Evolutionary conservation across 2,113 vertebrate genomes (phyloP).

Genomic region (Aptenodytes forsteri): DNA sequence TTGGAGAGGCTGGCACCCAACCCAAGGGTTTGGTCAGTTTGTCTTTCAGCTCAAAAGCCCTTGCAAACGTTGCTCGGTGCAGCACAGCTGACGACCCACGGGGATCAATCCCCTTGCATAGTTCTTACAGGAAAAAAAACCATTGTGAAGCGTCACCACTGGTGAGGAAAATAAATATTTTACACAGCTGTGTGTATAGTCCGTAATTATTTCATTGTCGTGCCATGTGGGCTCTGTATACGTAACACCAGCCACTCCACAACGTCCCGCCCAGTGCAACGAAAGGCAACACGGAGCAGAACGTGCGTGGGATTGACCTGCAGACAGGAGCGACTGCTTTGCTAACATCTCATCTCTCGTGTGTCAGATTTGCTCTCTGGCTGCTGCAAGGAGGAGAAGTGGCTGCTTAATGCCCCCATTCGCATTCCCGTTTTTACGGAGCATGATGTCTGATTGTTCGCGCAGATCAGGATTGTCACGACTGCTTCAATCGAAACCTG

Average conservation of each 20-base stretch:
- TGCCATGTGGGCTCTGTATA: background rate
- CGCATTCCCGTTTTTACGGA: background rate
- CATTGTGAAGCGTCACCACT: background rate
- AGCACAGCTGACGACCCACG: fast-evolving
- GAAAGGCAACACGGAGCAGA: background rate
- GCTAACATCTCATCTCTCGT: background rate
- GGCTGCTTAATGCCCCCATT: background rate
- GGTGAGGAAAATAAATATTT: background rate
- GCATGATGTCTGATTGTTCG: background rate
- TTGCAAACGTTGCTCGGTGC: background rate
- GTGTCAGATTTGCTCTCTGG: background rate
- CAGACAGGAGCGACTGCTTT: background rate
- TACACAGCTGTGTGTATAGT: background rate
- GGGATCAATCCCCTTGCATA: background rate
- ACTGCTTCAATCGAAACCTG: background rate
- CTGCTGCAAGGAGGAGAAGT: background rate
- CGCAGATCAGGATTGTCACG: background rate
- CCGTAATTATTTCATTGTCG: background rate
- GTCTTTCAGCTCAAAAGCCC: background rate
- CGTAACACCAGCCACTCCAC: background rate
- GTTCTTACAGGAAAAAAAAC: background rate
- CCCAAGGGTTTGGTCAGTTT: background rate
- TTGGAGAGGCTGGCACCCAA: background rate
- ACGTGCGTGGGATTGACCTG: fast-evolving
- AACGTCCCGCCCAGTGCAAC: fast-evolving